A percentile compares a stretch with the other conserved stretches of the same genome.
phyloP scores from a whole-genome alignment of 2,113 vertebrate species.

The Chionis minor region DNA sequence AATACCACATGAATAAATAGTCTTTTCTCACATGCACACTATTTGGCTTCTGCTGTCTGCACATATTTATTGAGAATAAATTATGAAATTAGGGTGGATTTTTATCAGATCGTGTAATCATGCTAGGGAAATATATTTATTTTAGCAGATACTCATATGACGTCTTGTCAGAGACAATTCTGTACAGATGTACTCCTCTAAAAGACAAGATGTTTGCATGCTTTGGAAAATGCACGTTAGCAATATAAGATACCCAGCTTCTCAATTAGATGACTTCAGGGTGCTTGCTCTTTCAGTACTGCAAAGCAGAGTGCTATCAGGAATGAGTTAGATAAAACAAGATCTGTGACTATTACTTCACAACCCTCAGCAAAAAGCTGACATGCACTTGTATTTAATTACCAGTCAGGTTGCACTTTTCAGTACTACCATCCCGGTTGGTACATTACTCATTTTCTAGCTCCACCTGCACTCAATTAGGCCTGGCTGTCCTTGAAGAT shows the following conservation, averaged over 20 bases:
- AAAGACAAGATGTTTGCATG: background rate
- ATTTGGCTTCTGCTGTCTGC: background rate
- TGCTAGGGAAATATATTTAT: background rate
- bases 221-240: background rate
- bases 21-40: background rate
- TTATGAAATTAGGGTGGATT: background rate
- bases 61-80: background rate
- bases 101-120: background rate
- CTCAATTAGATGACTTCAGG: background rate
- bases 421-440: background rate
- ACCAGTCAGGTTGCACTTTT: background rate
- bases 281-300: background rate
- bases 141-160: background rate
- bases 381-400: background rate
- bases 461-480: background rate
- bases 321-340: background rate
- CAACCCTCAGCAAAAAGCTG: background rate
- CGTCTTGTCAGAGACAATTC: background rate
- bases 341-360: background rate
- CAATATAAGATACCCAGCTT: background rate
- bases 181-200: background rate
- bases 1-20: background rate
- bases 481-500: constrained; percentile 15
- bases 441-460: constrained; percentile 8
- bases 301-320: background rate